phyloP scores from a whole-genome alignment of 2,113 vertebrate genomes.

The Alethe castanea region DNA sequence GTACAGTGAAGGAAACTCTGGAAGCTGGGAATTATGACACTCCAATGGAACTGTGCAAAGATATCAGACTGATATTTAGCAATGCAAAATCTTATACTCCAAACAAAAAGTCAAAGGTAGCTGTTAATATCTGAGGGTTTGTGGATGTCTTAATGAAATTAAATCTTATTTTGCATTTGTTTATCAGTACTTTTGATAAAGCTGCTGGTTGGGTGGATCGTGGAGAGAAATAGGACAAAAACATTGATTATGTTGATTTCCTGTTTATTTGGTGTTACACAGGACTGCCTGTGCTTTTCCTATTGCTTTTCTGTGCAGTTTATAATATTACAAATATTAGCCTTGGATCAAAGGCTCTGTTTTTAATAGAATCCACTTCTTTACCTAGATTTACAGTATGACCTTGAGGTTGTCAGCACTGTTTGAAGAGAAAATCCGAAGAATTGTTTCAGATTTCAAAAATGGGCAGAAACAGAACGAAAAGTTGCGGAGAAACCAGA shows the following conservation, averaged over 20 bases:
- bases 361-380: conserved; percentile 1
- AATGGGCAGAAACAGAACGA: conserved; percentile 87
- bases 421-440: conserved; percentile 91
- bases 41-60: conserved; percentile 92
- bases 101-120: conserved; percentile 96
- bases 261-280: neutral
- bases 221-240: neutral
- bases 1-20: conserved; percentile 84
- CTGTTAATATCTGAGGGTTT: neutral
- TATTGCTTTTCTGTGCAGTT: neutral
- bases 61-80: conserved; percentile 91
- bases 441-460: conserved; percentile 89
- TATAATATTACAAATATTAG: neutral
- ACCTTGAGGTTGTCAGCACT: conserved; percentile 91
- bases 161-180: neutral
- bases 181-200: neutral
- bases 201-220: neutral
- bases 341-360: neutral
- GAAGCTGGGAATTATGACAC: conserved; percentile 88
- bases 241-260: neutral
- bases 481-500: conserved; percentile 83
- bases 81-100: conserved; percentile 97
- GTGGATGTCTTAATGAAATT: neutral
- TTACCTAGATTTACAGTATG: conserved; percentile 94
- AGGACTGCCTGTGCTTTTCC: neutral